Conservation (phyloP, 2,797 vertebrate species). For the Cirrhinus mrigala region DNA sequence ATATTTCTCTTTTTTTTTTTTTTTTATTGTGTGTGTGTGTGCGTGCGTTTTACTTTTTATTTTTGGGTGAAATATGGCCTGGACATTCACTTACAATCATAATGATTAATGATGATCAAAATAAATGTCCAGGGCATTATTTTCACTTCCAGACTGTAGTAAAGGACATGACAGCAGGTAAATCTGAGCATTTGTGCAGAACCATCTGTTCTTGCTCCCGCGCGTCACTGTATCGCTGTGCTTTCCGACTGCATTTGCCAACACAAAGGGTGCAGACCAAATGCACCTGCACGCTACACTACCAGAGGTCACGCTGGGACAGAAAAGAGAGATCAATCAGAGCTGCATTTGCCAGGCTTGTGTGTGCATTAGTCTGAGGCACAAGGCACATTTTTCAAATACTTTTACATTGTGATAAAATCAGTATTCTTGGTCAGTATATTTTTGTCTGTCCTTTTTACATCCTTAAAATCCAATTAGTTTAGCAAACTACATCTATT, state of each 20-base stretch:
- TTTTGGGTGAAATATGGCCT: neutral
- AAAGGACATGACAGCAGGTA: constrained; percentile 44
- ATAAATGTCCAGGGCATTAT: neutral
- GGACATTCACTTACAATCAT: neutral
- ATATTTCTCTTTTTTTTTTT: too few species aligned
- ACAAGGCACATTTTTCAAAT: neutral
- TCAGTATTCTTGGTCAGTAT: neutral
- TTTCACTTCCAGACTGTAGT: constrained; percentile 9
- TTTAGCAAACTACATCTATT: neutral
- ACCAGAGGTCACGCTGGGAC: constrained; percentile 4
- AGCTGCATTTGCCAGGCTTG: neutral
- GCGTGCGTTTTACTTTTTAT: too few species aligned
- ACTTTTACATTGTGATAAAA: neutral
- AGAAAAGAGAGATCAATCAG: neutral
- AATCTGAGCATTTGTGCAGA: constrained; percentile 27
- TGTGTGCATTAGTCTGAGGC: neutral
- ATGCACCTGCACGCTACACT: constrained; percentile 14
- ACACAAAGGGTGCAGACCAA: constrained; percentile 30
- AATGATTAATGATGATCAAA: constrained; percentile 1
- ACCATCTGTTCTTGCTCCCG: constrained; percentile 48
- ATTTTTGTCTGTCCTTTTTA: neutral
- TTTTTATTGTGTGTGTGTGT: too few species aligned
- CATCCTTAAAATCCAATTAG: neutral
- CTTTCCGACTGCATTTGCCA: constrained; percentile 37
- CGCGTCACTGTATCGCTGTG: constrained; percentile 35